phyloP scores from a whole-genome alignment of 2,113 vertebrate species.

The Bufo bufo region DNA sequence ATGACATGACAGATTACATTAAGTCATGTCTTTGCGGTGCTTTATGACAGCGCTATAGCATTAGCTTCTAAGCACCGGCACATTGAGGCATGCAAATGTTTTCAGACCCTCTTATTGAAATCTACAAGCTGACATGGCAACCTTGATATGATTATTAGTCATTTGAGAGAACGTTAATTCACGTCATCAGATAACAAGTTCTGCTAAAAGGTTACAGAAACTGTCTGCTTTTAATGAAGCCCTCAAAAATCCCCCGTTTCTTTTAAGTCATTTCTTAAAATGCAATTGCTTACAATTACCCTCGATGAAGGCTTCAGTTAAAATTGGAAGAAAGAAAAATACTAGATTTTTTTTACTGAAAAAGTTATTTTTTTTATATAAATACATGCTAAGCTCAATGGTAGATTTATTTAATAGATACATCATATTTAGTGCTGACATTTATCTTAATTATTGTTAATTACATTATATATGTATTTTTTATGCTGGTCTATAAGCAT shows the following conservation, averaged over 20 bases:
- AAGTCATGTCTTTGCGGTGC: constrained; percentile 91
- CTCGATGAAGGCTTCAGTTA: constrained; percentile 17
- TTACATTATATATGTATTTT: too few relatives aligned
- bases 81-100: constrained; percentile 95
- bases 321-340: neutral
- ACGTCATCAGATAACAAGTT: constrained; percentile 90
- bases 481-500: too few relatives aligned
- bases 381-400: neutral
- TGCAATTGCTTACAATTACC: constrained; percentile 38
- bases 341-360: neutral
- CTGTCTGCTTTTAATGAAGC: constrained; percentile 88
- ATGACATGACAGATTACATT: constrained; percentile 99
- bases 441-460: too few relatives aligned
- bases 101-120: constrained; percentile 98
- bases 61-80: constrained; percentile 97
- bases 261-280: constrained; percentile 47
- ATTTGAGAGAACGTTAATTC: constrained; percentile 94
- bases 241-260: constrained; percentile 66
- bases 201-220: constrained; percentile 88
- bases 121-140: constrained; percentile 96
- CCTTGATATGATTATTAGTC: constrained; percentile 99
- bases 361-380: too few relatives aligned
- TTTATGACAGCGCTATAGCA: constrained; percentile 91
- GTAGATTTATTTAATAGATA: neutral
- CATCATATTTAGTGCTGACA: too few relatives aligned